phyloP scores from a whole-genome alignment of 2,797 vertebrate genomes.

The Eulemur rubriventer region DNA sequence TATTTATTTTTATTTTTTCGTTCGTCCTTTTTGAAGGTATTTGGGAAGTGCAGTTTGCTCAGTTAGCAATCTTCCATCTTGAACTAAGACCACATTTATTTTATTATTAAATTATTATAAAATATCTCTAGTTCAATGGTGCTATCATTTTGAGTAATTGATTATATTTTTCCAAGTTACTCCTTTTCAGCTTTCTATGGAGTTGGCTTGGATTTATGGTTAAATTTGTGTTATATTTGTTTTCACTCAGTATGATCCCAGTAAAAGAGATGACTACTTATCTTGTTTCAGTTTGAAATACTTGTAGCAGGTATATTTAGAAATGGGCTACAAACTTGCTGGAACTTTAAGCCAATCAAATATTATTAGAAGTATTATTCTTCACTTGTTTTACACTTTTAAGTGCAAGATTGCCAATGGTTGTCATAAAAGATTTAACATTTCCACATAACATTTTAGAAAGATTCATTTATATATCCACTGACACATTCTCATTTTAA shows the following conservation, averaged over 20 bases:
- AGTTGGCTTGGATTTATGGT: not conserved
- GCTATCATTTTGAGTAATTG: not conserved
- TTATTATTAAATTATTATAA: not conserved
- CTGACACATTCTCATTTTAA: conserved; percentile 30
- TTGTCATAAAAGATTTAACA: conserved; percentile 49
- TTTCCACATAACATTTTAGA: conserved; percentile 33
- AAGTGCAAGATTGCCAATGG: not conserved
- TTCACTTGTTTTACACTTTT: not conserved
- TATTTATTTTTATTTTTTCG: not conserved
- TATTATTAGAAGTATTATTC: conserved; percentile 43
- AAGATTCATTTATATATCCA: conserved; percentile 13
- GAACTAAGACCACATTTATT: not conserved
- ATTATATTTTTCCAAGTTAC: not conserved
- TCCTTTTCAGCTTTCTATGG: conserved; percentile 1
- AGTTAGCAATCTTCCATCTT: not conserved
- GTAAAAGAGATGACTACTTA: not conserved
- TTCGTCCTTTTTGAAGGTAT: not conserved
- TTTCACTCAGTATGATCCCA: conserved; percentile 27
- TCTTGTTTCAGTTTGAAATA: conserved; percentile 33
- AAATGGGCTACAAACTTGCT: conserved; percentile 20
- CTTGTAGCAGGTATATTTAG: conserved; percentile 3
- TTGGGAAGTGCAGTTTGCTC: not conserved
- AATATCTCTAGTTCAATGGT: not conserved
- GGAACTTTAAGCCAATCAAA: conserved; percentile 26
- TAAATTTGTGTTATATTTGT: conserved; percentile 31